These are phyloP conservation scores for Melanostoma scalare DNA, from an alignment of 2,888 invertebrate species.

Conservation along the genomic window DNA sequence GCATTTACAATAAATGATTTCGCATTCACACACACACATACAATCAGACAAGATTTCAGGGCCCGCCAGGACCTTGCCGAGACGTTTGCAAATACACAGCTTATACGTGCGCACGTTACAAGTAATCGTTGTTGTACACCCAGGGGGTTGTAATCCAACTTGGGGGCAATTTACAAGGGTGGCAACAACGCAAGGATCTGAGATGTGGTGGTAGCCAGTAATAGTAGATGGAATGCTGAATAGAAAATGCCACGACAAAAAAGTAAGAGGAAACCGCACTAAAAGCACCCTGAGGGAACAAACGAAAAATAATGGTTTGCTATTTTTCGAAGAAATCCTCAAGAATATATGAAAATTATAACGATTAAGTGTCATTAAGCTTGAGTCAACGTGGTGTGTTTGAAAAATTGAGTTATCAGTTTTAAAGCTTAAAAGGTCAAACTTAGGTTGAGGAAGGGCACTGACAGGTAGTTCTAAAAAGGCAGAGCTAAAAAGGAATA, in stretches of 20 bases:
- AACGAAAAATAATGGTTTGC: constrained; percentile 66
- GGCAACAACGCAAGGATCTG: constrained; percentile 64
- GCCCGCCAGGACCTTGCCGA: constrained; percentile 59
- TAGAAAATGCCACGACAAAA: constrained; percentile 15
- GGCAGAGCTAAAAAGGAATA: no score
- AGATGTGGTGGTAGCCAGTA: background rate
- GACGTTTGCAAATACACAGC: constrained; percentile 69
- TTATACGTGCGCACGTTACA: constrained; percentile 65
- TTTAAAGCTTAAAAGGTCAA: no score
- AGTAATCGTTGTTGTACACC: constrained; percentile 71
- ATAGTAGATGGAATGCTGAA: constrained; percentile 4
- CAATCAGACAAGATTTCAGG: constrained; percentile 27
- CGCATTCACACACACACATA: constrained; percentile 46
- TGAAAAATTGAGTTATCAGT: background rate
- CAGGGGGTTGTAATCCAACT: constrained; percentile 70
- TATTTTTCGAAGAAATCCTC: constrained; percentile 69
- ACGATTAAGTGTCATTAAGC: constrained; percentile 45
- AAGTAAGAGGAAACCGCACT: background rate
- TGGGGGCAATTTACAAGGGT: constrained; percentile 72
- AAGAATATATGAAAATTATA: constrained; percentile 70
- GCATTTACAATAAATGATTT: constrained; percentile 71
- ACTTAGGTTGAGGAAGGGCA: no score
- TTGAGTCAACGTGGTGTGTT: background rate
- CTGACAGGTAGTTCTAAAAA: no score
- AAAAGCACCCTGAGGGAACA: constrained; percentile 42